Evolutionary conservation across 2,888 invertebrate species (phyloP).

Genomic region (Busseola fusca): DNA sequence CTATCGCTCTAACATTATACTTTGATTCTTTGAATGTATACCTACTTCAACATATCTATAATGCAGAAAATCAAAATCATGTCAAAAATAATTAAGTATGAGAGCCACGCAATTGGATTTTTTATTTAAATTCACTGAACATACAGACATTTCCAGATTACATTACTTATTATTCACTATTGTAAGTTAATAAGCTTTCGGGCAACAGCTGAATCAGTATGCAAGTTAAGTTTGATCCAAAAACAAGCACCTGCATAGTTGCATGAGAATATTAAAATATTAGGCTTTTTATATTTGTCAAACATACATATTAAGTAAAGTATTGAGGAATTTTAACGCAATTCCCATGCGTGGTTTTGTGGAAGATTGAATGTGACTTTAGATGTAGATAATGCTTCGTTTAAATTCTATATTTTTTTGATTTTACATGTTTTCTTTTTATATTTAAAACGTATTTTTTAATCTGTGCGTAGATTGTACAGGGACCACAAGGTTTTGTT

Average conservation of each 20-base stretch:
- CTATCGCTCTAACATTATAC: conserved; percentile 13
- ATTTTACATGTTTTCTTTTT: not conserved
- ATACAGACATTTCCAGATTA: conserved; percentile 19
- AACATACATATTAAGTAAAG: not conserved
- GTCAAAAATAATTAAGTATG: conserved; percentile 8
- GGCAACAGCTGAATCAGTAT: conserved; percentile 29
- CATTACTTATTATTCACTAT: conserved; percentile 39
- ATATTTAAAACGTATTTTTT: not conserved
- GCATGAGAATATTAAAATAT: conserved; percentile 11
- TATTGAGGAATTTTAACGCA: conserved; percentile 1
- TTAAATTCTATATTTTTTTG: not conserved
- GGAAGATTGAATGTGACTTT: not conserved
- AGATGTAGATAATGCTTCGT: not conserved
- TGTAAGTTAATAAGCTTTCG: conserved; percentile 43
- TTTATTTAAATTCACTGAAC: conserved; percentile 25
- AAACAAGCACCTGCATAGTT: conserved; percentile 28
- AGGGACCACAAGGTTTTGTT: too few species aligned
- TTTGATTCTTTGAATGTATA: conserved; percentile 13
- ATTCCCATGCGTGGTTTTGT: not conserved
- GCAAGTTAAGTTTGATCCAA: conserved; percentile 27
- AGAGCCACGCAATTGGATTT: not conserved
- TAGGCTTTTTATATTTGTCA: not conserved
- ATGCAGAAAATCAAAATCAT: conserved; percentile 1
- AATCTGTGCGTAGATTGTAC: too few species aligned
- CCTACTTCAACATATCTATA: not conserved